Conservation (phyloP, 2,113 vertebrate genomes). For the Eublepharis macularius region DNA sequence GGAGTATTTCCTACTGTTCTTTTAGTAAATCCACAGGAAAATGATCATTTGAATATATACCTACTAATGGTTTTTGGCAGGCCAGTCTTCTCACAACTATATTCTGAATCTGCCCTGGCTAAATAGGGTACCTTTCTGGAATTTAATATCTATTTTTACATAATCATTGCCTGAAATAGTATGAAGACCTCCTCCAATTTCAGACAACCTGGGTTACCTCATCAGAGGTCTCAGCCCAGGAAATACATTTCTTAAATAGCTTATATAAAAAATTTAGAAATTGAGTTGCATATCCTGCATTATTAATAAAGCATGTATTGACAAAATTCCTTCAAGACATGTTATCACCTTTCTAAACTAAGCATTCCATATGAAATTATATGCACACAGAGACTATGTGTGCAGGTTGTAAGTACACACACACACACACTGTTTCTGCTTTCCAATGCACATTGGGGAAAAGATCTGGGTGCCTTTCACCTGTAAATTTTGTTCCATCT, state of each 20-base stretch:
- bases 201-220: background rate
- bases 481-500: no score
- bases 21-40: conserved; percentile 6
- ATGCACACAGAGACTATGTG: conserved; percentile 25
- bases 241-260: background rate
- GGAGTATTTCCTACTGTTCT: conserved; percentile 12
- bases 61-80: background rate
- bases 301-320: conserved; percentile 37
- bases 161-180: accelerated
- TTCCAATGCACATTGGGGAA: conserved; percentile 12
- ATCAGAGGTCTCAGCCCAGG: background rate
- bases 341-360: background rate
- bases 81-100: background rate
- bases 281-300: conserved; percentile 29
- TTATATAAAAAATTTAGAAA: conserved; percentile 34
- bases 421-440: conserved; percentile 12
- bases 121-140: background rate
- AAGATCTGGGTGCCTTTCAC: no score
- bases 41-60: background rate
- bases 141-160: background rate
- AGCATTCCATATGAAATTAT: conserved; percentile 32
- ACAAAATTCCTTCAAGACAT: no score
- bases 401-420: conserved; percentile 37
- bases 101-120: background rate
- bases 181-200: background rate